Evolutionary conservation across 2,113 vertebrate genomes (phyloP).

Genomic region (Limanda limanda): DNA sequence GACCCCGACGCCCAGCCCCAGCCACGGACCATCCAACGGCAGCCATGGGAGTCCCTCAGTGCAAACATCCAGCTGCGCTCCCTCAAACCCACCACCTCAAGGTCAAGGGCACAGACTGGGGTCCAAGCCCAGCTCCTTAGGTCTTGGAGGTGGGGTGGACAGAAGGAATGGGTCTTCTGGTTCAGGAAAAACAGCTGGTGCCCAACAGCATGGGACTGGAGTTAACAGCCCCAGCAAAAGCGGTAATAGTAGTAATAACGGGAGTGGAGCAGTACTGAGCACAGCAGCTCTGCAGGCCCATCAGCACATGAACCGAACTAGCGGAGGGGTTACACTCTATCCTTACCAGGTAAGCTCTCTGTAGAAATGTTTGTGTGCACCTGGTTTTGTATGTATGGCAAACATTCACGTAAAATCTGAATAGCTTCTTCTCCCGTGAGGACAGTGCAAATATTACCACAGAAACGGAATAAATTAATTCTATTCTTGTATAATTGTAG

Average conservation of each 20-base stretch:
- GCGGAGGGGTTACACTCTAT: constrained; percentile 94
- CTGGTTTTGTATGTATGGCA: not conserved
- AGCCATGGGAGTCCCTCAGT: constrained; percentile 59
- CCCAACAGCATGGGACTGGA: constrained; percentile 68
- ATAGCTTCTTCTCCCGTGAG: not conserved
- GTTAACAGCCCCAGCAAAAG: constrained; percentile 88
- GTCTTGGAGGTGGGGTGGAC: constrained; percentile 88
- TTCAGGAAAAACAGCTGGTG: constrained; percentile 85
- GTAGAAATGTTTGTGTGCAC: not conserved
- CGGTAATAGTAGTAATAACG: constrained; percentile 71
- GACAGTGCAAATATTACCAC: constrained; percentile 2
- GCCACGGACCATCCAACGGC: constrained; percentile 57
- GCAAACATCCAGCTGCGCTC: constrained; percentile 48
- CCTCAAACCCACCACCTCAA: constrained; percentile 53
- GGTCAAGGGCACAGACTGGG: constrained; percentile 85
- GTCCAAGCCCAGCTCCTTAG: constrained; percentile 91
- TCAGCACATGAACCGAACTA: constrained; percentile 89
- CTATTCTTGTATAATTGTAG: not conserved
- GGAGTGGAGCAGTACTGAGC: constrained; percentile 74
- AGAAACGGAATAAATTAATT: constrained; percentile 12
- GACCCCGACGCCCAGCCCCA: constrained; percentile 70
- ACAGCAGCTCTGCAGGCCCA: constrained; percentile 89
- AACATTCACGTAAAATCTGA: not conserved
- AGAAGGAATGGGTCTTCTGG: constrained; percentile 89
- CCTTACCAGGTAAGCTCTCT: constrained; percentile 92